Evolutionary conservation across 2,888 invertebrate genomes (phyloP).

Genomic region (Pollenia labialis): DNA sequence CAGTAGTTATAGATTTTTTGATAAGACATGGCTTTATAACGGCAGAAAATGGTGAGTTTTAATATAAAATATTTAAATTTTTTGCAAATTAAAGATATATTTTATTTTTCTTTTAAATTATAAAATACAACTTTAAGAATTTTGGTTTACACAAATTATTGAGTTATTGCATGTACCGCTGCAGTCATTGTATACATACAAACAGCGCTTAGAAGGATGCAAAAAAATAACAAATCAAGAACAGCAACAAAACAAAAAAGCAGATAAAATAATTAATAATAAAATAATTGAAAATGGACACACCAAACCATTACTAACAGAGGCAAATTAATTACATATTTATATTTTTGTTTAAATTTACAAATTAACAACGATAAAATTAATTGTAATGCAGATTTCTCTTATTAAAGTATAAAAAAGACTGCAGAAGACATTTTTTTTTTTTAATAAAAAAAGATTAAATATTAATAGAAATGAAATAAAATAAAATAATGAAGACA

Average conservation of each 20-base stretch:
- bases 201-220: conserved; percentile 78
- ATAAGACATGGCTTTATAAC: conserved; percentile 95
- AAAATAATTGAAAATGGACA: conserved; percentile 80
- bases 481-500: conserved; percentile 17
- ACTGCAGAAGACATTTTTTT: conserved; percentile 57
- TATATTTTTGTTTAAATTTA: conserved; percentile 10
- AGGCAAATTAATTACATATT: conserved; percentile 68
- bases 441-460: conserved; percentile 18
- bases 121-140: conserved; percentile 87
- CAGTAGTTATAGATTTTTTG: conserved; percentile 95
- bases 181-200: conserved; percentile 90
- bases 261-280: conserved; percentile 65
- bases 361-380: conserved; percentile 63
- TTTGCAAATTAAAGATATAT: neutral
- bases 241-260: conserved; percentile 43
- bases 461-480: conserved; percentile 4
- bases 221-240: conserved; percentile 73
- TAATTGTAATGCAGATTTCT: conserved; percentile 63
- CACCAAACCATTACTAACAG: conserved; percentile 74
- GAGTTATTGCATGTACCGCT: conserved; percentile 95
- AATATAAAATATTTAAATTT: neutral
- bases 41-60: conserved; percentile 91
- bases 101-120: conserved; percentile 15
- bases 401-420: conserved; percentile 42
- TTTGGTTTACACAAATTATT: conserved; percentile 92